Percentiles rank a stretch among this genome's conserved stretches.
Conservation (phyloP, 2,888 invertebrate species). For the Philhelius pedissequus region DNA sequence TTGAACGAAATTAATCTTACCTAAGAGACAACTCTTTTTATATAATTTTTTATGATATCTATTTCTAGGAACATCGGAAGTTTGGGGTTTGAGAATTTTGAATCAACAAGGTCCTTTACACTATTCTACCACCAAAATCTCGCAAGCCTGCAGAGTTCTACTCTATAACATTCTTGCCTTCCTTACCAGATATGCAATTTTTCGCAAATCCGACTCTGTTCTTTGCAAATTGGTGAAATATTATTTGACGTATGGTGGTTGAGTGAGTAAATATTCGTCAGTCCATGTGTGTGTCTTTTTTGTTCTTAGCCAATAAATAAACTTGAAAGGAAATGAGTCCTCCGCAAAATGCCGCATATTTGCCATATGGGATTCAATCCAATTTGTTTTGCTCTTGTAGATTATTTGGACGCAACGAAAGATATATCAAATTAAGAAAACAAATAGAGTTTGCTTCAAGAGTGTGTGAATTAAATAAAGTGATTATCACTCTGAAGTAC, state of each 20-base stretch:
- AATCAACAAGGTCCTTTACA: too few species aligned
- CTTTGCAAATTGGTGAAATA: not conserved
- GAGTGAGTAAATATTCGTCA: not conserved
- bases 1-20: too few species aligned
- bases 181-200: too few species aligned
- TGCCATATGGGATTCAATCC: slow-evolving; percentile 32
- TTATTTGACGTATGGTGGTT: not conserved
- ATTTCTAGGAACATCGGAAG: too few species aligned
- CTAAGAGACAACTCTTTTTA: too few species aligned
- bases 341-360: not conserved
- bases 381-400: slow-evolving; percentile 19
- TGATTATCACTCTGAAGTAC: too few species aligned
- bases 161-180: too few species aligned
- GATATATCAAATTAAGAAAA: slow-evolving; percentile 23
- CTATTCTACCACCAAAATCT: too few species aligned
- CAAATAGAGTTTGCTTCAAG: not conserved
- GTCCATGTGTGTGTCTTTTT: not conserved
- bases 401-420: not conserved
- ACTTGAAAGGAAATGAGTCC: slow-evolving; percentile 21
- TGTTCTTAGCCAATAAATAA: slow-evolving; percentile 24
- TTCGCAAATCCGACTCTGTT: not conserved
- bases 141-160: too few species aligned
- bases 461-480: not conserved
- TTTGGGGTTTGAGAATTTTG: too few species aligned
- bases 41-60: too few species aligned